Evolutionary conservation across 2,888 invertebrate species (phyloP), one percentile per base, ranked within the genome.

Genomic region (Neoaliturus tenellus): DNA sequence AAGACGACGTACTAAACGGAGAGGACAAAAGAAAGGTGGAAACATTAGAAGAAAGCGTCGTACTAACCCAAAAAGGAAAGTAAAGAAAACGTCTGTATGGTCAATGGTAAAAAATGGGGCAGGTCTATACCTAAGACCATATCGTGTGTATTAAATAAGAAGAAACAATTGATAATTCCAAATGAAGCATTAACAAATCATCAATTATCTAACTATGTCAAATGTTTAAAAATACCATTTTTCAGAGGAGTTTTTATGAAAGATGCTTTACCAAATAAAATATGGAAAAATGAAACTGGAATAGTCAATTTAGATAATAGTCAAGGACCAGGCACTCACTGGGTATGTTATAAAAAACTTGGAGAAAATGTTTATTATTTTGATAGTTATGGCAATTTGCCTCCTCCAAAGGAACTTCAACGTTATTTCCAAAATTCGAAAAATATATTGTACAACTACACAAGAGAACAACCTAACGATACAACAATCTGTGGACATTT

Each of bases 321-420:
- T n/a, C 8, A 71, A 14, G 41, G 71, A 71, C 17, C 41, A 12
- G 71, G 71, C 12, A 71, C 39, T 17, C 71, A 71, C 41, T 71
- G 71, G 71, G 35, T 33, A 12, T 39, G 35, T 39, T 71, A 71
- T 20, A 71, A 71, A n/a, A 71, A 41, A 71, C 71, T 35, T 23
- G 35, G 58, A 23, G 28, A 58, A 35, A 80, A 58, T 8, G 51
- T 58, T 2, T 62, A 58, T 17, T 80, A 80, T 28, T 80, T 80
- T 62, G 55, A 80, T n/a, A 80, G 80, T 23, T 80, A 14, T 39
- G 80, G 80, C 2, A 80, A 80, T 62, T 28, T 80, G 0, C 80
- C 35, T 25, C 80, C 80, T 23, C 35, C 80, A 10, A 58, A 35
- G n/a, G 41, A 80, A 62, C 14, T 33, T 0, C 20, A 39, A 35